Base-by-base conservation (phyloP, 2,113 vertebrate species). In the Neomonachus schauinslandi region DNA sequence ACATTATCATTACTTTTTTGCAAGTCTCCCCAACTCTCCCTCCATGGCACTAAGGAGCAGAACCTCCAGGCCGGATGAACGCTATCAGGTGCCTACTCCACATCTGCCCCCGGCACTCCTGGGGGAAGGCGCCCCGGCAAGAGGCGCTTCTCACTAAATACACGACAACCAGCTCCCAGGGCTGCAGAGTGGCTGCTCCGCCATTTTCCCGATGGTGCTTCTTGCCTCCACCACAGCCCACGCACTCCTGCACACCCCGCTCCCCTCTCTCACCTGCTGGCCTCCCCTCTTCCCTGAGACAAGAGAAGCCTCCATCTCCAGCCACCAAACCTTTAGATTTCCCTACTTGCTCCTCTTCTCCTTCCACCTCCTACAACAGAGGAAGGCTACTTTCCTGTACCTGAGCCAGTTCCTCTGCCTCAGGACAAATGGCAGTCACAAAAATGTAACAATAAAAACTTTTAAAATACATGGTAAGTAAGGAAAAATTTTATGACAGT, bases 51-150 rank as follows among this genome's bases (percentile, higher is more conserved):
- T 16, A 42, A 22, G 21, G 26, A 71, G 28, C 5, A 71, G 61
- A 89, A 18, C 16, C 49, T 67, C 14, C 4, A 53, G 18, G n/a
- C 42, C 16, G n/a, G 85, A 33, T 26, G 51, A 55, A 15, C 36
- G 3, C 5, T 0, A 24, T 7, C 36, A 10, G 71, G n/a, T 81
- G 82, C 24, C 14, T 18, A 16, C 3, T 31, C 46, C 26, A 24
- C 6, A 18, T 21, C 96, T 49, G 71, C 86, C n/a, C 5, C 1
- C 0, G 59, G n/a, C 0, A 0, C 5, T 5, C 33, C 55, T 14
- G 15, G 18, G 33, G 77, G 69, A 74, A 46, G 49, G 82, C 7
- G 9, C 8, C 3, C 22, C 3, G 12, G n/a, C 31, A 19, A 33
- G 16, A 42, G 24, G 11, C 13, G 2, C 5, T 12, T 53, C 55